Evolutionary conservation across 2,113 vertebrate genomes (phyloP).

Genomic region (Otus sunia): DNA sequence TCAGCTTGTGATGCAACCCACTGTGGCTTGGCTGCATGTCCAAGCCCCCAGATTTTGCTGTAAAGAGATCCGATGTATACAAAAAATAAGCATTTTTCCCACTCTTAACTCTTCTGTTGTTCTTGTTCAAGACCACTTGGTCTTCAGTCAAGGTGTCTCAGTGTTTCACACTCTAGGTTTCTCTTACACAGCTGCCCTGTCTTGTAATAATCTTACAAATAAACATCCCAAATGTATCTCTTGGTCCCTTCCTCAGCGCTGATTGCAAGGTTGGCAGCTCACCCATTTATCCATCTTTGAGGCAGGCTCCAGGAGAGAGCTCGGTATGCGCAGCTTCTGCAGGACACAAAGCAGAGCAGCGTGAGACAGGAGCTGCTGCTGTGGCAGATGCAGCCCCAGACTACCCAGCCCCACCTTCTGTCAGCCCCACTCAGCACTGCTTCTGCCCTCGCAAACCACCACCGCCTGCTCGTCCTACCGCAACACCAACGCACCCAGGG

Average conservation of each 20-base stretch:
- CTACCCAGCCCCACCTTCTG: neutral
- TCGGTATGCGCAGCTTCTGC: slow-evolving; percentile 82
- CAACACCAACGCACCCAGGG: accelerated
- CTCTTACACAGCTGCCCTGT: neutral
- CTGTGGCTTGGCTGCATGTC: neutral
- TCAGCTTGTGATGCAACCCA: neutral
- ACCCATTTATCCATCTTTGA: slow-evolving; percentile 65
- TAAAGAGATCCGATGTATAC: neutral
- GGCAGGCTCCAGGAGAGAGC: slow-evolving; percentile 76
- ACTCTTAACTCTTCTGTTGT: neutral
- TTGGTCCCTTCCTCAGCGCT: neutral
- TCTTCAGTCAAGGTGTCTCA: neutral
- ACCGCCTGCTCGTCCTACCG: neutral
- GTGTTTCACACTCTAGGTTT: neutral
- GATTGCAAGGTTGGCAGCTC: neutral
- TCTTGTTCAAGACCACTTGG: neutral
- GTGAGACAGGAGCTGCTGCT: neutral
- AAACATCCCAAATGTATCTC: neutral
- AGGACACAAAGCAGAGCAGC: slow-evolving; percentile 1
- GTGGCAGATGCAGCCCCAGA: neutral
- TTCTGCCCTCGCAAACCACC: neutral
- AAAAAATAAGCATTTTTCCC: neutral
- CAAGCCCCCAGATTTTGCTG: neutral
- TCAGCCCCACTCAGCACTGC: neutral
- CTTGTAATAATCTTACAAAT: neutral